Base-by-base conservation (phyloP, 2,797 vertebrate species). In the Myotis planiceps region DNA sequence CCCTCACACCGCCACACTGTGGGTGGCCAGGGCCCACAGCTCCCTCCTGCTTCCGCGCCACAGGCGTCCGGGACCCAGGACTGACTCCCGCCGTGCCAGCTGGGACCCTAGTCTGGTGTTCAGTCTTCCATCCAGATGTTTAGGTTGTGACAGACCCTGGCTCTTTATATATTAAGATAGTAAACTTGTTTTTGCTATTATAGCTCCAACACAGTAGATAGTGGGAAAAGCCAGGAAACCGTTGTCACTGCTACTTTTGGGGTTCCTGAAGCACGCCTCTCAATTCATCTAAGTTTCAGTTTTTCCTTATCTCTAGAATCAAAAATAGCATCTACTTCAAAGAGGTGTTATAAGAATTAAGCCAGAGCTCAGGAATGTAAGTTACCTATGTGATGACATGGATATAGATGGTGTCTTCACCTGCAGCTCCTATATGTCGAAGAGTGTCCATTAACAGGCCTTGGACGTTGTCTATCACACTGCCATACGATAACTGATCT, bases 241-340 rank as follows among this genome's bases (percentile, higher is more conserved):
- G 68, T 94, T 91, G 9, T 71, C 45, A 68, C 66, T 65, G 65
- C 71, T 81, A 29, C 18, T 15, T 88, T 53, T 87, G 19, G 27
- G 6, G 34, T 66, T 74, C 29, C 75, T 75, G 60, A 39, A 79
- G 27, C 19, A 16, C 8, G 5, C 83, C 45, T 47, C 4, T 39
- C 53, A 72, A 2, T 74, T 76, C 53, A 76, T 27, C 9, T 21
- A 76, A 75, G 13, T 71, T 6, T 81, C 47, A 6, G 9, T 58
- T 88, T 74, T 71, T 71, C 29, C 45, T 89, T 83, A 72, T n/a
- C 85, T 80, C 21, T 71, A 79, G 87, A 94, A 49, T 60, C 0
- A 34, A 90, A 88, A 95, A 15, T 12, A 58, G 51, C 68, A 81
- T 84, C 58, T 82, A 34, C 23, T 53, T 91, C 63, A 88, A 78